These are phyloP conservation scores for Tinea semifulvella DNA, from an alignment of 2,888 invertebrate species.

Conservation along the genomic window DNA sequence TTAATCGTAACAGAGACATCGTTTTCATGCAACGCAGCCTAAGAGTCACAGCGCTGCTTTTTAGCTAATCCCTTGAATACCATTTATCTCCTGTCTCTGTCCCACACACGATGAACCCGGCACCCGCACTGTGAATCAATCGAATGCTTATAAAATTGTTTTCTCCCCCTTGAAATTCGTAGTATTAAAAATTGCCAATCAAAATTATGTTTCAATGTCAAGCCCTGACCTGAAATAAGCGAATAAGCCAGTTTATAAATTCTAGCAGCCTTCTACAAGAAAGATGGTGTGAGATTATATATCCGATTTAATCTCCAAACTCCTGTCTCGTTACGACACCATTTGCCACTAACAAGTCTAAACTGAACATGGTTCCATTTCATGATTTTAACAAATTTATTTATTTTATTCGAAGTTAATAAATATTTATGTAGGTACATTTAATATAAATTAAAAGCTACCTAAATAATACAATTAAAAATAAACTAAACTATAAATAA, in stretches of 20 bases:
- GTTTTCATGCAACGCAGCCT: no score
- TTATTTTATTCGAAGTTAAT: neutral
- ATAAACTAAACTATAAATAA: no score
- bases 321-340: neutral
- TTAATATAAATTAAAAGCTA: neutral
- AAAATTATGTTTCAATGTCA: neutral
- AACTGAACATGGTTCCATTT: neutral
- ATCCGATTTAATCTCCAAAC: slow-evolving; percentile 11
- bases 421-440: neutral
- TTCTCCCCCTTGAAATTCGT: no score
- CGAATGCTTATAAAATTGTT: no score
- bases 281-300: slow-evolving; percentile 11
- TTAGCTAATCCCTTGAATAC: no score
- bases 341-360: neutral
- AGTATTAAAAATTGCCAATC: no score
- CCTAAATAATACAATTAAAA: neutral
- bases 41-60: no score
- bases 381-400: neutral
- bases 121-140: no score
- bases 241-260: slow-evolving; percentile 1
- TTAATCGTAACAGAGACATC: no score
- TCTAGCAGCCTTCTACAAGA: slow-evolving; percentile 5
- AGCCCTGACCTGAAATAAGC: slow-evolving; percentile 3
- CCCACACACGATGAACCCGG: no score
- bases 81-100: no score